Base-by-base conservation (phyloP, 2,888 invertebrate genomes). In the Xestia xanthographa region DNA sequence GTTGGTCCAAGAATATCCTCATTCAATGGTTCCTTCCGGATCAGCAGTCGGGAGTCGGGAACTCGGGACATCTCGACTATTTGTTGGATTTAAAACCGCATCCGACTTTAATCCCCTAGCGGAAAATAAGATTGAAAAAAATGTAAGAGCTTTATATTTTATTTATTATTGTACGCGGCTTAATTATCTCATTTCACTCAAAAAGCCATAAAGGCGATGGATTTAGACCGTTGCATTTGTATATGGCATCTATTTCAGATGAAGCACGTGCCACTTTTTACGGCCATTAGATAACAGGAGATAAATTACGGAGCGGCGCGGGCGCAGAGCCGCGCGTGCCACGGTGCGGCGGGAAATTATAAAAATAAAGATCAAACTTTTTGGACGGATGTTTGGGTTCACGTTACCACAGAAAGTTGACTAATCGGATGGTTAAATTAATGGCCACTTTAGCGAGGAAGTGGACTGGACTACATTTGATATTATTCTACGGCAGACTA, bases 211-310 rank as follows among this genome's bases (percentile, higher is more conserved):
- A 88, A 86, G 75, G 62, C 34, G 66, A 75, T 77, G 62, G 62
- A 83, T 80, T 78, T 80, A 87, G 70, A 56, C 58, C 48, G 41
- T 41, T 86, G 56, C 87, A 83, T 84, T 81, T 85, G 70, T 80
- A 85, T 76, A 87, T 71, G 72, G 86, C 78, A 80, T 89, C 88
- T 89, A 88, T 91, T 91, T 90, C 79, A 86, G 85, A 80, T 82
- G 78, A 77, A 87, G 91, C 94, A 93, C 94, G 93, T 90, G 94
- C 90, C 91, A 87, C 80, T 91, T 93, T 94, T 93, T 92, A 91
- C 87, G 90, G 90, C 92, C 88, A 92, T 93, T 94, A 94, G 93
- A 94, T 93, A 92, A 91, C 90, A 89, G 87, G 87, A 90, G 93
- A 93, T 93, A 87, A 88, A 90, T 94, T 92, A 93, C 88, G 83